Conservation (phyloP, 1,140 invertebrate species). For the Drosophila paulistorum region DNA sequence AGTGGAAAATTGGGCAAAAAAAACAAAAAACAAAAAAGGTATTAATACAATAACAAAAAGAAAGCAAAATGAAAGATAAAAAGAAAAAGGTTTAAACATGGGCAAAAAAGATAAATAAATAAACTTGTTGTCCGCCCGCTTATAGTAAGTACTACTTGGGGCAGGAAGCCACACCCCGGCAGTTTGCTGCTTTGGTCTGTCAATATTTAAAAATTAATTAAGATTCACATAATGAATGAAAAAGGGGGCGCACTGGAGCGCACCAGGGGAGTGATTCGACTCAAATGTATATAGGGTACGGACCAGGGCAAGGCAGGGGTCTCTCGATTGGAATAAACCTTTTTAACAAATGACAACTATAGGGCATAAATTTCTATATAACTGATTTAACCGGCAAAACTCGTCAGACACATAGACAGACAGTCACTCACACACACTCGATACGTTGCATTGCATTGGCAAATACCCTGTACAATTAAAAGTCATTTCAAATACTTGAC, state of each 20-base stretch:
- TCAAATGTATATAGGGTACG: background rate
- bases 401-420: background rate
- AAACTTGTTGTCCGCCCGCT: conserved; percentile 1
- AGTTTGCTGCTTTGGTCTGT: conserved; percentile 34
- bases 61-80: background rate
- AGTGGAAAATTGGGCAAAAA: background rate
- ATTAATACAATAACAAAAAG: background rate
- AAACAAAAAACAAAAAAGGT: background rate
- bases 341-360: conserved; percentile 32
- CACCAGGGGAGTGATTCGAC: background rate
- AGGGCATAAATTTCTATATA: conserved; percentile 48
- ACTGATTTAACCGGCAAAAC: conserved; percentile 16
- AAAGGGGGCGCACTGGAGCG: background rate
- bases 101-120: conserved; percentile 23
- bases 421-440: background rate
- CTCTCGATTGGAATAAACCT: conserved; percentile 8
- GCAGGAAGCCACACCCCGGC: conserved; percentile 71
- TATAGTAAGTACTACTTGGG: conserved; percentile 15
- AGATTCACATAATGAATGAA: conserved; percentile 54
- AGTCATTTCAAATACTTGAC: background rate
- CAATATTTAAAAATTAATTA: conserved; percentile 75
- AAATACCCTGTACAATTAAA: no score
- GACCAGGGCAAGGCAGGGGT: background rate
- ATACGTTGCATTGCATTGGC: no score
- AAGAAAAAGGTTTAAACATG: background rate